Conservation (phyloP, 64 coral and sea anemone genomes). For the Orbicella faveolata region DNA sequence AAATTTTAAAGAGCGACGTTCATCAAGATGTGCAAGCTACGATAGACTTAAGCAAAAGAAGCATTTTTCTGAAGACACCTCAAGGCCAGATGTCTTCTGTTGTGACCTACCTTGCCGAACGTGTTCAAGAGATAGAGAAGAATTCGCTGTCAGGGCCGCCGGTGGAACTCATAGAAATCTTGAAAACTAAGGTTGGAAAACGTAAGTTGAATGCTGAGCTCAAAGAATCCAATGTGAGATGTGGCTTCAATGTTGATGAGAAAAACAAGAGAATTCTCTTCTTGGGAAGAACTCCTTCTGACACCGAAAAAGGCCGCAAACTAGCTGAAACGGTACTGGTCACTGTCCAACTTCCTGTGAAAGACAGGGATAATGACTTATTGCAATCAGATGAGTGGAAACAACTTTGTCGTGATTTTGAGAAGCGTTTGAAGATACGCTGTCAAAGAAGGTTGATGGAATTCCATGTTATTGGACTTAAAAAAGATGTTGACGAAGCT, state of each 20-base stretch:
- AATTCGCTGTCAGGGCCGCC: background rate
- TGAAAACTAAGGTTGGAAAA: slow-evolving; percentile 9
- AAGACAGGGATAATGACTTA: background rate
- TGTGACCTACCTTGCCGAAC: background rate
- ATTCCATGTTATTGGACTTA: slow-evolving; percentile 2
- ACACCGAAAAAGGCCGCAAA: background rate
- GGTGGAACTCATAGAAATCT: background rate
- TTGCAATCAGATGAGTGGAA: background rate
- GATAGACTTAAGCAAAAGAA: background rate
- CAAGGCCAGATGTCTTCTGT: background rate
- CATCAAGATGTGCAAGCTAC: background rate
- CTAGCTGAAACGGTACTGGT: background rate
- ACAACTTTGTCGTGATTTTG: background rate
- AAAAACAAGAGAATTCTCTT: background rate
- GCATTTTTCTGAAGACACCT: slow-evolving; percentile 2
- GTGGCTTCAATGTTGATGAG: slow-evolving; percentile 4
- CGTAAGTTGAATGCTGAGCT: background rate
- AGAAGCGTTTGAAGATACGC: background rate
- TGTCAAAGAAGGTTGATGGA: background rate
- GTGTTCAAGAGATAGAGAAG: background rate
- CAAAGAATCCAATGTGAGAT: background rate
- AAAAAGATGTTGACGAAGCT: background rate
- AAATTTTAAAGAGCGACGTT: background rate
- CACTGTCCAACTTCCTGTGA: background rate
- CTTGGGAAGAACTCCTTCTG: background rate